Evolutionary conservation across 1,140 invertebrate species (phyloP).

Genomic region (Tenebrio molitor): DNA sequence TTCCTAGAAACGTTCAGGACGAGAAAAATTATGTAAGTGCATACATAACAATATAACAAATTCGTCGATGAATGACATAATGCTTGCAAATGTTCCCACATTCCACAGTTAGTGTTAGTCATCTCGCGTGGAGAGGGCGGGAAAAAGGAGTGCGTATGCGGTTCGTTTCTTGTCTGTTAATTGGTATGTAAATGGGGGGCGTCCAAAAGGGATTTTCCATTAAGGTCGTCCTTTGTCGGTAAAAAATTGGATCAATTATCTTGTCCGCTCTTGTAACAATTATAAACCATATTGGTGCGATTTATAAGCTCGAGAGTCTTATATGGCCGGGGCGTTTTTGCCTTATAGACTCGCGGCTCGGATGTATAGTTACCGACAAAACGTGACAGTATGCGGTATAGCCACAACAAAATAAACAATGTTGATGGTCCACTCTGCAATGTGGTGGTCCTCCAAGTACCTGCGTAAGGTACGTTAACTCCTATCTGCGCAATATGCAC

Average conservation of each 20-base stretch:
- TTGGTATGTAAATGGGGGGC: conserved; percentile 32
- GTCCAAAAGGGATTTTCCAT: conserved; percentile 17
- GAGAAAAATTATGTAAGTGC: conserved; percentile 8
- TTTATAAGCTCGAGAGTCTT: conserved; percentile 43
- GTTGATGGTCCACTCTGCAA: conserved; percentile 35
- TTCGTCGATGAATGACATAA: conserved; percentile 2
- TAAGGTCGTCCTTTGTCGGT: conserved; percentile 34
- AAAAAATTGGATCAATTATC: conserved; percentile 48
- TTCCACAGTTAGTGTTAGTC: background rate
- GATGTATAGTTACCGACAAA: conserved; percentile 52
- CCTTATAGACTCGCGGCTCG: conserved; percentile 41
- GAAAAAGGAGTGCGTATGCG: background rate
- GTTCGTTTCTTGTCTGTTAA: background rate
- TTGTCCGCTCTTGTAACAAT: conserved; percentile 40
- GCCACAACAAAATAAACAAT: conserved; percentile 50
- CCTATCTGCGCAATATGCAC: conserved; percentile 35
- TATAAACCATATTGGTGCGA: conserved; percentile 45
- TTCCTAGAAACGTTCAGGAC: too few relatives aligned
- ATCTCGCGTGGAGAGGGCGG: background rate
- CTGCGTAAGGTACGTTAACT: conserved; percentile 35
- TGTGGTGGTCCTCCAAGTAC: conserved; percentile 38
- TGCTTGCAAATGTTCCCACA: conserved; percentile 3
- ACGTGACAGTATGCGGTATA: conserved; percentile 51
- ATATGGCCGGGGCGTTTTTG: conserved; percentile 40
- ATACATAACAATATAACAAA: background rate